Conservation (phyloP, 1,140 invertebrate species). For the Eulimnadia texana region DNA sequence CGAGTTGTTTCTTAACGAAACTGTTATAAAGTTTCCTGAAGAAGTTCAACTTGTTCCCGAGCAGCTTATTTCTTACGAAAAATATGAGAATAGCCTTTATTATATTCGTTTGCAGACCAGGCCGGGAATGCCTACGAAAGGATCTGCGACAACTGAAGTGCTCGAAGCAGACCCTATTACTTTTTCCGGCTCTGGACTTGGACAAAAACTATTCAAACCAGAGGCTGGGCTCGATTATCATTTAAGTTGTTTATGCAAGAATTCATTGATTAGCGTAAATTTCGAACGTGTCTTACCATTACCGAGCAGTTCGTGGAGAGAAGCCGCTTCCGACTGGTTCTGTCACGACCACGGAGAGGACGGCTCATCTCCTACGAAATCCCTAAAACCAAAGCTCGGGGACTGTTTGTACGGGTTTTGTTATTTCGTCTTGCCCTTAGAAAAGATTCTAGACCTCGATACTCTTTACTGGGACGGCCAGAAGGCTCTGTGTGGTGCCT, state of each 20-base stretch:
- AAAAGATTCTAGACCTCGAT: neutral
- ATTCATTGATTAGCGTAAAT: neutral
- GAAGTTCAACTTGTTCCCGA: neutral
- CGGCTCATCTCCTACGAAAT: neutral
- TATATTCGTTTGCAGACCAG: neutral
- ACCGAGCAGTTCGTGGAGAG: conserved; percentile 2
- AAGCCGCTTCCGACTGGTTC: conserved; percentile 12
- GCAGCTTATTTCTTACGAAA: neutral
- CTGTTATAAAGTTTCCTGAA: neutral
- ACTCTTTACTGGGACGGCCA: neutral
- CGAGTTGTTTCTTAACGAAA: neutral
- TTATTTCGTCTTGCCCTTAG: neutral
- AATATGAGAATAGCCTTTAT: neutral
- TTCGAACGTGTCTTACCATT: conserved; percentile 13
- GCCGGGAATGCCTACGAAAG: neutral
- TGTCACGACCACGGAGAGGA: conserved; percentile 5
- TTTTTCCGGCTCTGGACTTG: neutral
- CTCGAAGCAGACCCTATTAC: neutral
- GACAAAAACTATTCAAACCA: neutral
- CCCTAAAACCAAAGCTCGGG: neutral
- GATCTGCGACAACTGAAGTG: neutral
- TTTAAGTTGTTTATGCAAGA: neutral
- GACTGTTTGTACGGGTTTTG: conserved; percentile 9
- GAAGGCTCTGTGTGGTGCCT: neutral
- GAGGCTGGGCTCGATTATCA: neutral